These are phyloP conservation scores for Drusus annulatus DNA, from an alignment of 1,140 invertebrate genomes.

Conservation along the genomic window DNA sequence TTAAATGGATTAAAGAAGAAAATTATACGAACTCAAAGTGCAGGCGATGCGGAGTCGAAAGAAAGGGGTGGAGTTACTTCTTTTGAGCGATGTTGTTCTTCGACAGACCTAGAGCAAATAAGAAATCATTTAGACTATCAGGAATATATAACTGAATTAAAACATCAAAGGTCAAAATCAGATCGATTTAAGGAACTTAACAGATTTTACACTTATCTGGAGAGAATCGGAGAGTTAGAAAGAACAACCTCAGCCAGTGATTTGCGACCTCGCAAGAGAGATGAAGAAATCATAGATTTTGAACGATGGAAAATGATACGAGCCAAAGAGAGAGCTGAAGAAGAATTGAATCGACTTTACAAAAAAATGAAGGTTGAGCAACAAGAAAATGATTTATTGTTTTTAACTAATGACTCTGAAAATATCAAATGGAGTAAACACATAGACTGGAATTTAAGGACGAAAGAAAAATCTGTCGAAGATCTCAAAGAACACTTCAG, in stretches of 20 bases:
- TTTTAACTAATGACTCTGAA: conserved; percentile 80
- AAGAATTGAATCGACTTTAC: conserved; percentile 85
- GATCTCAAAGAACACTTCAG: conserved; percentile 84
- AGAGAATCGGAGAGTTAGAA: conserved; percentile 88
- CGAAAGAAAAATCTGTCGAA: conserved; percentile 89
- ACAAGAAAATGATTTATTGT: conserved; percentile 88
- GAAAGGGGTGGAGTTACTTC: background rate
- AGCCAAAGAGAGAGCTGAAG: conserved; percentile 84
- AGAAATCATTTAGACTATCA: conserved; percentile 76
- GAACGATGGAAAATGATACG: conserved; percentile 88
- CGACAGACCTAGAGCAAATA: conserved; percentile 64
- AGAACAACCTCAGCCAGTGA: conserved; percentile 80
- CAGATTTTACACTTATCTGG: conserved; percentile 88
- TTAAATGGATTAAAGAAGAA: conserved; percentile 62
- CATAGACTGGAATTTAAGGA: conserved; percentile 83
- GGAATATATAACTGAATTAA: conserved; percentile 79
- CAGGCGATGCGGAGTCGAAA: conserved; percentile 72
- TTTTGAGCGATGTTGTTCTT: conserved; percentile 66
- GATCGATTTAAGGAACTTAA: conserved; percentile 89
- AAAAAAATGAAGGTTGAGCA: conserved; percentile 84
- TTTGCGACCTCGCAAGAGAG: conserved; percentile 78
- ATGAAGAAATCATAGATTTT: conserved; percentile 88
- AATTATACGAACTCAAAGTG: conserved; percentile 74
- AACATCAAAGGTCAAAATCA: conserved; percentile 82
- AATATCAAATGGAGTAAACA: conserved; percentile 80